Conservation (phyloP, 1,140 invertebrate species). For the Plutomurus gul region DNA sequence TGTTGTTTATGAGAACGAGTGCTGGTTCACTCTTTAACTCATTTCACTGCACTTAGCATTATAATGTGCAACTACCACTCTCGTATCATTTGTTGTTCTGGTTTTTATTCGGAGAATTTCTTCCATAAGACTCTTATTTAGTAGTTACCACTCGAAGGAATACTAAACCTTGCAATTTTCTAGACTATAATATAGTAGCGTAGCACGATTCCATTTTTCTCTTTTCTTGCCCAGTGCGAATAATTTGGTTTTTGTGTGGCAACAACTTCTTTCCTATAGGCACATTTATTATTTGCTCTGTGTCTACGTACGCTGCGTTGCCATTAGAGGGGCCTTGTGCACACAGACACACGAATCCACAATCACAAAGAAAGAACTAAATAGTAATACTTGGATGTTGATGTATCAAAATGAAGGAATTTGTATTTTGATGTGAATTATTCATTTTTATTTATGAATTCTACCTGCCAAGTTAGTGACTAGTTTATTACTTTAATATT, state of each 20-base stretch:
- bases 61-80: neutral
- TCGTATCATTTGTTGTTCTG: neutral
- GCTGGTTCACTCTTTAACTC: neutral
- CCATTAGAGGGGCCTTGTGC: no score
- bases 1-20: conserved; percentile 13
- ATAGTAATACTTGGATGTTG: no score
- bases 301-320: no score
- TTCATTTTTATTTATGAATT: conserved; percentile 23
- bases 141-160: neutral
- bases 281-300: no score
- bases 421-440: conserved; percentile 3
- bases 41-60: neutral
- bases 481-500: conserved; percentile 30
- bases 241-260: no score
- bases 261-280: no score
- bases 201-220: no score
- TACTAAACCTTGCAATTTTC: neutral
- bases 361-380: no score
- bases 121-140: neutral
- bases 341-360: no score
- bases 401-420: no score
- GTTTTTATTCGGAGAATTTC: neutral
- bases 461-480: conserved; percentile 20
- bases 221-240: no score
- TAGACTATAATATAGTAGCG: no score